These are phyloP conservation scores for Chondrilla cf. caribensis DNA, from an alignment of 37 sponge, comb jelly and placozoan genomes.

Conservation along the genomic window DNA sequence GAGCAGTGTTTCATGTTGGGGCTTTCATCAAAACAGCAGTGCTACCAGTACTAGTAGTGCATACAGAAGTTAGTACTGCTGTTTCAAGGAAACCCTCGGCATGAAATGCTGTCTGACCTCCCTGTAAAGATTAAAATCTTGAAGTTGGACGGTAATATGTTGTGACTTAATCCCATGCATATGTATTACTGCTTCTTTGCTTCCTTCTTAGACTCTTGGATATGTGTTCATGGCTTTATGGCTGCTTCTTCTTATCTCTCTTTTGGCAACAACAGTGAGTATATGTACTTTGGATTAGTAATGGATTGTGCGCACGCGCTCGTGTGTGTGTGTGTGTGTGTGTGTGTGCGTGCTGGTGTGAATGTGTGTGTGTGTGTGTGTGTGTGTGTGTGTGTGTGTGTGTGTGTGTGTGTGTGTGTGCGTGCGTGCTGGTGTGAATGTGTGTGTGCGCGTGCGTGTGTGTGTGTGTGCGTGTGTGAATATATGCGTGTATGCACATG, in stretches of 20 bases:
- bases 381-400: neutral
- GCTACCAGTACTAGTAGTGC: neutral
- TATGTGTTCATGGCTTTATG: slow-evolving; percentile 56
- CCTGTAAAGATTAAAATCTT: no score
- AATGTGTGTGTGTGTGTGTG: neutral
- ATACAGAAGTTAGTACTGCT: neutral
- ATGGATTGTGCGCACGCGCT: neutral
- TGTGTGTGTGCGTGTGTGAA: no score
- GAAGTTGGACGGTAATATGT: no score
- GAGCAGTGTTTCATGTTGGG: no score
- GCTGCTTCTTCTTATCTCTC: slow-evolving; percentile 68
- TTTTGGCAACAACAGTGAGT: slow-evolving; percentile 82
- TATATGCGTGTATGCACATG: no score
- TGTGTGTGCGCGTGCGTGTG: no score
- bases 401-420: neutral
- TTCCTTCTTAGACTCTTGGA: slow-evolving; percentile 68
- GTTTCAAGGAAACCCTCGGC: no score
- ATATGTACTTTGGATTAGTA: neutral
- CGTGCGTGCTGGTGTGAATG: neutral
- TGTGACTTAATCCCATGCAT: no score
- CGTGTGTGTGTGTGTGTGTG: neutral
- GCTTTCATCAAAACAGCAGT: no score
- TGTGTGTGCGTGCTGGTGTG: neutral
- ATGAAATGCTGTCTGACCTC: no score
- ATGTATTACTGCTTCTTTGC: neutral